phyloP scores from a whole-genome alignment of 2,888 invertebrate genomes.

The Apotomis capreana region DNA sequence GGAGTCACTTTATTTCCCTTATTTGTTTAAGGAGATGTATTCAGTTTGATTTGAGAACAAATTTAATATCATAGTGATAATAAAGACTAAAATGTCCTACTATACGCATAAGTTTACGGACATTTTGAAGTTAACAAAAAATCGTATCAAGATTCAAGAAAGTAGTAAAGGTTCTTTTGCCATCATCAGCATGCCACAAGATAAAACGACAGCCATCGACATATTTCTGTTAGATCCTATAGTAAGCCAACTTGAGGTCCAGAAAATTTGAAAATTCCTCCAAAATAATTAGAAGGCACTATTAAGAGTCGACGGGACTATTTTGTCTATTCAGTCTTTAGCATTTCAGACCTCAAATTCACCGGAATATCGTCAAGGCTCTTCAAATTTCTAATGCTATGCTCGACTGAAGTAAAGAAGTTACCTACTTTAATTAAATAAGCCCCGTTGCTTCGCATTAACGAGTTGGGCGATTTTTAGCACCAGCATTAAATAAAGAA shows the following conservation, averaged over 20 bases:
- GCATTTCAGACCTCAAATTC: conserved; percentile 22
- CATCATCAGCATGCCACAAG: not conserved
- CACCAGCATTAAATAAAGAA: conserved; percentile 17
- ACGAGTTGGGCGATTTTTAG: conserved; percentile 22
- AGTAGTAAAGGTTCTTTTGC: too few species aligned
- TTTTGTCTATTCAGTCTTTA: conserved; percentile 11
- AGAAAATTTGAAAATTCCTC: not conserved
- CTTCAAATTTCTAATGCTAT: conserved; percentile 30
- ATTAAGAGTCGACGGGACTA: not conserved
- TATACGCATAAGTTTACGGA: too few species aligned
- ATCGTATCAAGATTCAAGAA: too few species aligned
- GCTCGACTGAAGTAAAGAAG: conserved; percentile 26
- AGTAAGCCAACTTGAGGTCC: not conserved
- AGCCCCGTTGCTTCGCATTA: conserved; percentile 16
- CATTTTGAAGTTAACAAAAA: too few species aligned
- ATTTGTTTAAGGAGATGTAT: conserved; percentile 24
- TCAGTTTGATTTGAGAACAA: not conserved
- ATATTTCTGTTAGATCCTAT: not conserved
- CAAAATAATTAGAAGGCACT: not conserved
- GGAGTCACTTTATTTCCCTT: conserved; percentile 25
- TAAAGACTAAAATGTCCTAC: not conserved
- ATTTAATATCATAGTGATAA: not conserved
- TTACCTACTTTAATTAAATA: conserved; percentile 31
- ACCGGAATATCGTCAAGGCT: not conserved
- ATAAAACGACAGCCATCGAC: not conserved